Evolutionary conservation across 2,888 invertebrate genomes (phyloP), one percentile per base, ranked within the genome.

Genomic region (Synergus laeviventris): DNA sequence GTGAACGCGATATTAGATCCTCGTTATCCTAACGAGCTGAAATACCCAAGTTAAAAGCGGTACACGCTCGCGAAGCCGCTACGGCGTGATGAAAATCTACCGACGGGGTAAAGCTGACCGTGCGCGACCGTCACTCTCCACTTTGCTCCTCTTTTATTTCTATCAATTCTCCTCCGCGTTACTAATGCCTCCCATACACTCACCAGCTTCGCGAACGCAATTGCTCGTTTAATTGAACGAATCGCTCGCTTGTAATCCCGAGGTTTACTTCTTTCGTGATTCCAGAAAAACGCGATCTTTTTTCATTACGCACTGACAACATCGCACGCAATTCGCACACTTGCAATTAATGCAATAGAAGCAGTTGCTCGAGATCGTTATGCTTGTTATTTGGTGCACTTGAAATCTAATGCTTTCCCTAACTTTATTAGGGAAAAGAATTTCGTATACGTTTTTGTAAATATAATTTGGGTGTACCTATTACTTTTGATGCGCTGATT

Each of bases 21-120:
- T 90, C 90, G 90, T 90, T 90, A 90, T 88, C 89, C 89, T 90
- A 90, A 90, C 90, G 90, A 90, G 89, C 88, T 87, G 86, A 88
- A 90, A 89, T 90, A 87, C 87, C 84, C 84, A 79, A 84, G 84
- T 85, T 83, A 82, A 86, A 86, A 86, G 85, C 83, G 82, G 82
- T 83, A 85, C 85, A 84, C 81, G 81, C 76, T 79, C 79, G 81
- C 78, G 76, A 81, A 73, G 83, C 76, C 76, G 81, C 78, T 76
- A 66, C 77, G 80, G 81, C 81, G 78, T 81, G 84, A 86, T 83
- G 87, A 86, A 86, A 86, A 86, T 86, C 84, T 81, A 76, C 79
- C 79, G 81, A 75, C 81, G 56, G 73, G 76, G 80, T 79, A 78
- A 81, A 79, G 76, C 79, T 77, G 76, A 76, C 76, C 78, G 62